Conservation (phyloP, 2,797 vertebrate species). For the Mycteria americana region DNA sequence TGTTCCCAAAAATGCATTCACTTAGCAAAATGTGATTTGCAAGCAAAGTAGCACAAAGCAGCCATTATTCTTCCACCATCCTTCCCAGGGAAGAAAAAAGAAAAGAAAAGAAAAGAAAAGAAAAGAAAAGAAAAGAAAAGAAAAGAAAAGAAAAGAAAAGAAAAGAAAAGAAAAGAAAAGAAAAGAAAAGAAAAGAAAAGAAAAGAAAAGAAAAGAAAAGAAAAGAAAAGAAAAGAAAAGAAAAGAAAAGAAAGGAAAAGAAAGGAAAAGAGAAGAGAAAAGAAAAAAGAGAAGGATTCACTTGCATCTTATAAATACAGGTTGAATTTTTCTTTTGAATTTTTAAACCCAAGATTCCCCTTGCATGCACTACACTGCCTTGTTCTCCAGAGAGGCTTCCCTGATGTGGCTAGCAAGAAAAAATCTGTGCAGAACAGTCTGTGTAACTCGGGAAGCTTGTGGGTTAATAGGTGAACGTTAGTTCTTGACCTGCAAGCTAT, state of each 20-base stretch:
- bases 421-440: not conserved
- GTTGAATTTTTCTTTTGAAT: not conserved
- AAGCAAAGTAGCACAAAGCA: slow-evolving; percentile 16
- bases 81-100: not conserved
- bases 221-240: too few relatives aligned
- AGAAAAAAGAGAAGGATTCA: not conserved
- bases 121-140: too few relatives aligned
- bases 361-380: not conserved
- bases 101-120: too few relatives aligned
- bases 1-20: slow-evolving; percentile 30
- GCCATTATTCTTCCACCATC: not conserved
- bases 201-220: too few relatives aligned
- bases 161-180: too few relatives aligned
- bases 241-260: too few relatives aligned
- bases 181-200: too few relatives aligned
- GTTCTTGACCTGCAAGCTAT: not conserved
- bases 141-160: too few relatives aligned
- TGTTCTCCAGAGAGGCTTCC: not conserved
- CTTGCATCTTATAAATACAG: not conserved
- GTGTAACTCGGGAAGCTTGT: not conserved
- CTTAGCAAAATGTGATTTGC: slow-evolving; percentile 44
- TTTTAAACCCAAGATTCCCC: not conserved
- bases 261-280: too few relatives aligned
- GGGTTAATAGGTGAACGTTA: not conserved
- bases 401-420: not conserved